Evolutionary conservation across 2,888 invertebrate genomes (phyloP).

Genomic region (Gonocerus acuteangulatus): DNA sequence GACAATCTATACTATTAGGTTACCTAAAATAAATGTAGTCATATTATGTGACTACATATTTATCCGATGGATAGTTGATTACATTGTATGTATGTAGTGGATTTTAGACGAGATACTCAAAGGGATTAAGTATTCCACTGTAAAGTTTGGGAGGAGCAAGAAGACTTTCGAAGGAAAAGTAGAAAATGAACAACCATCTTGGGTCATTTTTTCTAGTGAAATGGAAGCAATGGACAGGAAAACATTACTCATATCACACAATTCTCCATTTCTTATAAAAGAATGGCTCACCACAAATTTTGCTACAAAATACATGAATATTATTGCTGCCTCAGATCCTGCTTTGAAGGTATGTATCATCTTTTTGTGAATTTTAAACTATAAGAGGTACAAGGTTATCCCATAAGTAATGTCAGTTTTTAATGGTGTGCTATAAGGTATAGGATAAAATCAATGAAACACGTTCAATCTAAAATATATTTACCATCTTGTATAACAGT

Average conservation of each 20-base stretch:
- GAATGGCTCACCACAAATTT: constrained; percentile 7
- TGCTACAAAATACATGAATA: background rate
- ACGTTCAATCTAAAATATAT: no score
- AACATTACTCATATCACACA: constrained; percentile 6
- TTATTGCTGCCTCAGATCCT: constrained; percentile 10
- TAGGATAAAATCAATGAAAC: no score
- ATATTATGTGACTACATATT: no score
- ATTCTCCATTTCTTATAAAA: constrained; percentile 8
- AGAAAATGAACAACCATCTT: constrained; percentile 16
- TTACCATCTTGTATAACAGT: no score
- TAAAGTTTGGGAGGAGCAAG: constrained; percentile 1
- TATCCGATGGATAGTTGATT: no score
- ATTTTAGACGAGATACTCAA: constrained; percentile 6
- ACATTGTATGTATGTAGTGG: background rate
- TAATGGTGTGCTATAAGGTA: no score
- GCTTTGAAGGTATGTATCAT: background rate
- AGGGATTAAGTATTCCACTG: constrained; percentile 4
- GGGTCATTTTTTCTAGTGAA: constrained; percentile 13
- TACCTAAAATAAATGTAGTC: no score
- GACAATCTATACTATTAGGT: no score
- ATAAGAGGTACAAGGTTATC: no score
- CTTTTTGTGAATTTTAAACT: no score
- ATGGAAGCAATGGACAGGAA: constrained; percentile 1
- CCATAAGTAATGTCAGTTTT: no score
- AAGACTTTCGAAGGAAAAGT: background rate